Evolutionary conservation across 2,888 invertebrate species (phyloP).

Genomic region (Leptopterna dolabrata): DNA sequence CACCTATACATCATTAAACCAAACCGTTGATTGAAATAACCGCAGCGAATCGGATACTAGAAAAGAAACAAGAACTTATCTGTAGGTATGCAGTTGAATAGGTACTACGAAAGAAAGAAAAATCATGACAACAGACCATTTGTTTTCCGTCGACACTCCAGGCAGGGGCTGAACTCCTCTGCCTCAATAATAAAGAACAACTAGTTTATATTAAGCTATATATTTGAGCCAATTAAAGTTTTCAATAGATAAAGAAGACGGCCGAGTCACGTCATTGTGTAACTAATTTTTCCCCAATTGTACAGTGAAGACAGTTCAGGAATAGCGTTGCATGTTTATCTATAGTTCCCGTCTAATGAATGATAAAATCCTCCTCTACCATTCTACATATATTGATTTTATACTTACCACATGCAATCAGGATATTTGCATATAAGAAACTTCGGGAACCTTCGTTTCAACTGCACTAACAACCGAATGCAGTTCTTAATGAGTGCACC

Average conservation of each 20-base stretch:
- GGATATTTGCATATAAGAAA: slow-evolving; percentile 59
- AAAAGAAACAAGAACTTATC: background rate
- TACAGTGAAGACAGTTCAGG: background rate
- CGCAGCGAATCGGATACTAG: no score
- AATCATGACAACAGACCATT: background rate
- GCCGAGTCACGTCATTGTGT: slow-evolving; percentile 6
- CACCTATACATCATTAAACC: no score
- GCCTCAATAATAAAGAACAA: background rate
- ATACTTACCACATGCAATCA: slow-evolving; percentile 57
- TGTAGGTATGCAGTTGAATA: background rate
- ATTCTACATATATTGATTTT: slow-evolving; percentile 56
- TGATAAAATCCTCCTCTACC: slow-evolving; percentile 19
- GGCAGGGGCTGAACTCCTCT: no score
- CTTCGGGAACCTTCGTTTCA: slow-evolving; percentile 20
- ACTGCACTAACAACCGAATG: slow-evolving; percentile 32
- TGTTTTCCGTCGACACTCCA: background rate
- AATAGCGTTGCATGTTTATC: slow-evolving; percentile 44
- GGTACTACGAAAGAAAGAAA: background rate
- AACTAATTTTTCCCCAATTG: slow-evolving; percentile 35
- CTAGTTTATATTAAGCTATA: background rate
- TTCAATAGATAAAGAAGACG: slow-evolving; percentile 19
- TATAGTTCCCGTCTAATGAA: slow-evolving; percentile 41
- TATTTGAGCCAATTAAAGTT: slow-evolving; percentile 34
- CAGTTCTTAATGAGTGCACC: slow-evolving; percentile 38
- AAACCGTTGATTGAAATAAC: no score